Percentiles rank a stretch among this genome's conserved stretches.
Conservation (phyloP, 2,888 invertebrate species). For the Diachrysia chrysitis region DNA sequence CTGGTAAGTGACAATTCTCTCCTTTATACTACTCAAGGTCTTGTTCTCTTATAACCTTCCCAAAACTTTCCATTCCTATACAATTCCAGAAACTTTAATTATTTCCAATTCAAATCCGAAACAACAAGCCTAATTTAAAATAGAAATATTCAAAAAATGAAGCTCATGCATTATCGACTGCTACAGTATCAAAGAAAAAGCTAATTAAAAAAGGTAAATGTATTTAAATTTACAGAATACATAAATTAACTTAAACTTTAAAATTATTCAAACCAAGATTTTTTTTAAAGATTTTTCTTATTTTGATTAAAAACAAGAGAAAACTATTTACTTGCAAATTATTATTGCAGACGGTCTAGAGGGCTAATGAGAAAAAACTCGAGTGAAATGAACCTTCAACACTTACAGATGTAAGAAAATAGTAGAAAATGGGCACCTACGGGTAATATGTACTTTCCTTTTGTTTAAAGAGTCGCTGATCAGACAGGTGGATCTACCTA, state of each 20-base stretch:
- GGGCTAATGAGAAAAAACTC: constrained; percentile 64
- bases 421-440: constrained; percentile 37
- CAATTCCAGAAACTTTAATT: too few species aligned
- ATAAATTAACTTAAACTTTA: constrained; percentile 10
- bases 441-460: constrained; percentile 51
- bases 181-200: not conserved
- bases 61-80: too few species aligned
- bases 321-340: constrained; percentile 60
- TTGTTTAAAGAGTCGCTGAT: constrained; percentile 54
- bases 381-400: constrained; percentile 57
- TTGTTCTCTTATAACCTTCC: too few species aligned
- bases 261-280: constrained; percentile 23
- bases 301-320: constrained; percentile 48
- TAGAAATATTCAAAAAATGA: not conserved
- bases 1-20: too few species aligned
- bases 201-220: not conserved
- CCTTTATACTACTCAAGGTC: too few species aligned
- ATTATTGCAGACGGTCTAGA: constrained; percentile 49
- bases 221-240: constrained; percentile 7
- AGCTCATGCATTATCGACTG: not conserved
- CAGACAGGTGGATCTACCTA: constrained; percentile 68
- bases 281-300: constrained; percentile 21
- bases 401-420: constrained; percentile 56
- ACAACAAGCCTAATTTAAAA: not conserved
- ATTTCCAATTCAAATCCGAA: too few species aligned